phyloP scores from a whole-genome alignment of 2,797 vertebrate genomes.

The Bothrops alternatus region DNA sequence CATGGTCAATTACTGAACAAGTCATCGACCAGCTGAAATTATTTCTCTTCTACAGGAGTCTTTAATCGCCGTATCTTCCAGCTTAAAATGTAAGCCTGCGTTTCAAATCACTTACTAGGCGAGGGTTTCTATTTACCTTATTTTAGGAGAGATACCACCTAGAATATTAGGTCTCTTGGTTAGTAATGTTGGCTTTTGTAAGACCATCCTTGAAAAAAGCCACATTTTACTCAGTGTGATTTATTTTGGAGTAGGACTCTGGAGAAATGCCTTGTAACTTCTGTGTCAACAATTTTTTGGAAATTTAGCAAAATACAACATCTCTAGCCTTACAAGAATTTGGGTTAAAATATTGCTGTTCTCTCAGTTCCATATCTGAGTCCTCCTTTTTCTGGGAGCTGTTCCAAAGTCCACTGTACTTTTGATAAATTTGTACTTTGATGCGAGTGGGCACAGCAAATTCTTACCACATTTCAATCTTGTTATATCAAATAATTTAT shows the following conservation, averaged over 20 bases:
- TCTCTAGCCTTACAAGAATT: not conserved
- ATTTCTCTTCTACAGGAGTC: slow-evolving; percentile 14
- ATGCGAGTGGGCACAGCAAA: not conserved
- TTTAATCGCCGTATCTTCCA: not conserved
- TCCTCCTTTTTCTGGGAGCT: not conserved
- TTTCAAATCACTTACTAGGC: not conserved
- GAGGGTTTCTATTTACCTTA: not conserved
- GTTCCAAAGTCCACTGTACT: not conserved
- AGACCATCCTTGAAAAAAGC: not conserved
- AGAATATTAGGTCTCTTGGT: not conserved
- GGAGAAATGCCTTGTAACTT: not conserved
- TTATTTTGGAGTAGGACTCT: not conserved
- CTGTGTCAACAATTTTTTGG: not conserved
- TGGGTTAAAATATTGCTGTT: slow-evolving; percentile 34
- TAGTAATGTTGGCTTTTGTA: not conserved
- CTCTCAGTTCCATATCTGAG: slow-evolving; percentile 24
- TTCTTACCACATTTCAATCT: not conserved
- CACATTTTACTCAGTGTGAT: not conserved
- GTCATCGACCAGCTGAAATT: slow-evolving; percentile 34
- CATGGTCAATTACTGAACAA: slow-evolving; percentile 29
- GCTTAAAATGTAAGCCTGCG: not conserved
- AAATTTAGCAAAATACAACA: not conserved
- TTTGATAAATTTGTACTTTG: not conserved
- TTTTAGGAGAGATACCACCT: not conserved
- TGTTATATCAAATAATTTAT: not conserved